Base-by-base conservation (phyloP, 1,140 invertebrate genomes). In the Diorhabda carinulata region DNA sequence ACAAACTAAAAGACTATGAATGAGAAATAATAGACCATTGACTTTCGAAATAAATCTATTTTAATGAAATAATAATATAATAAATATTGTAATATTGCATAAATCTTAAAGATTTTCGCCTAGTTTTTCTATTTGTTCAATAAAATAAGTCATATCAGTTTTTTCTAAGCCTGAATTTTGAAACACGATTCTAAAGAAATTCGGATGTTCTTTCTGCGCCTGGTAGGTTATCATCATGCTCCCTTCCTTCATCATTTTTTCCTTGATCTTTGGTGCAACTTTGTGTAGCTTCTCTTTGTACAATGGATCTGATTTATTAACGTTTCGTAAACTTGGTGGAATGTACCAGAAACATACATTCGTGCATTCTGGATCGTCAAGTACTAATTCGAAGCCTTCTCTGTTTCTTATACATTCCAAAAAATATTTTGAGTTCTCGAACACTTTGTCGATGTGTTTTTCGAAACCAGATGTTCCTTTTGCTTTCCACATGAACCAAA, bases 401-500 rank as follows among this genome's bases (percentile, higher is more conserved):
- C 90, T 80, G 42, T 87, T 78, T 58, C 84, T 85, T n/a, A 95
- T 88, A 58, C 87, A 83, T 10, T 88, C 82, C 0, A 87, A 85
- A 75, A 94, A 92, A 75, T 87, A 91, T 44, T 85, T 82, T 0
- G 91, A 87, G 70, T 91, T 88, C 45, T 90, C 87, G 74, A 94
- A 94, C 0, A 94, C 83, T 70, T 87, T 87, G 69, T 96, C 90
- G 8, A 96, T 85, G 78, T 96, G 94, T 43, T 86, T 85, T 72
- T 92, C 90, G 58, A 96, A 86, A 0, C 94, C 94, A 10, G 83
- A 79, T 1, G 87, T 91, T n/a, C 94, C 94, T 84, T 96, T 97
- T 2, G 93, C 93, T 77, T 95, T 95, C 97, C 96, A 98, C 95
- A 97, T 97, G 73, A 96, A 90, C 96, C 96, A 98, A 76, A 98